These are phyloP conservation scores for Drosophila ochracea DNA, from an alignment of 2,888 invertebrate species.

Conservation along the genomic window DNA sequence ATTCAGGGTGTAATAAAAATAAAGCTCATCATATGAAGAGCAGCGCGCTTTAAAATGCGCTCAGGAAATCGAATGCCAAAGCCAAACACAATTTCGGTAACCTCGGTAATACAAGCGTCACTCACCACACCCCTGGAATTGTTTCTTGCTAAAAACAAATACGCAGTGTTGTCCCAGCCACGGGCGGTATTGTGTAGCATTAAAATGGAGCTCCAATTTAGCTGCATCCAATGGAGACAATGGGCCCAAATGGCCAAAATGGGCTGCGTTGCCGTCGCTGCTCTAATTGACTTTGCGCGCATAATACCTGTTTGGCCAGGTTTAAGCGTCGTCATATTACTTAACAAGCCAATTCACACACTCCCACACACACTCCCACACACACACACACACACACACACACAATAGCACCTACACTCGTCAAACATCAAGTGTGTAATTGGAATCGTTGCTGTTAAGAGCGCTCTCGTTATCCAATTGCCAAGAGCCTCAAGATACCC, in stretches of 20 bases:
- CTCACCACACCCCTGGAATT: accelerated
- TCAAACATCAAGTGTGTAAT: slow-evolving; percentile 47
- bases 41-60: slow-evolving; percentile 55
- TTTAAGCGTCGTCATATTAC: slow-evolving; percentile 77
- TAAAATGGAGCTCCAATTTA: neutral
- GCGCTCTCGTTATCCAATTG: slow-evolving; percentile 39
- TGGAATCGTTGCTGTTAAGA: slow-evolving; percentile 33
- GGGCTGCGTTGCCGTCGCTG: slow-evolving; percentile 17
- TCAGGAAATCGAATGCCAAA: slow-evolving; percentile 55
- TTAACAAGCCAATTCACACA: slow-evolving; percentile 54
- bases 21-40: slow-evolving; percentile 32
- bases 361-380: slow-evolving; percentile 8
- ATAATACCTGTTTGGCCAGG: slow-evolving; percentile 75
- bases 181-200: slow-evolving; percentile 6
- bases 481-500: slow-evolving; percentile 36
- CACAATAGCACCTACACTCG: slow-evolving; percentile 7
- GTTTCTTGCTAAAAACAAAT: neutral
- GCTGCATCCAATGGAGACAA: slow-evolving; percentile 16
- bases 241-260: slow-evolving; percentile 6
- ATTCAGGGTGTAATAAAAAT: neutral
- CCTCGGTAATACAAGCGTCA: neutral
- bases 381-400: slow-evolving; percentile 7
- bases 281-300: slow-evolving; percentile 76
- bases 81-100: slow-evolving; percentile 60
- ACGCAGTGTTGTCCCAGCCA: slow-evolving; percentile 1